Conservation (phyloP, 2,113 vertebrate species). For the Hiodon alosoides region DNA sequence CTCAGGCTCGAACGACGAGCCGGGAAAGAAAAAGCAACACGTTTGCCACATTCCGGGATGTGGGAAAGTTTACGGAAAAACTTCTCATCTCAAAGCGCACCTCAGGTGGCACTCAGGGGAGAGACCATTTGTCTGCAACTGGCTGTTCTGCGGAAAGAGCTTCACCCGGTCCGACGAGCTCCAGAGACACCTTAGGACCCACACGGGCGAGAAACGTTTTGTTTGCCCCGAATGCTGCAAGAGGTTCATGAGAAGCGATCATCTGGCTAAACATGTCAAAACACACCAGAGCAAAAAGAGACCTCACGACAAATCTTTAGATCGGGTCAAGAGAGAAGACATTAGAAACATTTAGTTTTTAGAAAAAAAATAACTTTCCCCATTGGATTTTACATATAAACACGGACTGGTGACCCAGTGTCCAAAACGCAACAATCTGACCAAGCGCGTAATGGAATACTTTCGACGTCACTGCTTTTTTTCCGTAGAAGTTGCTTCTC, state of each 20-base stretch:
- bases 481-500: not conserved
- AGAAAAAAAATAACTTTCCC: conserved; percentile 16
- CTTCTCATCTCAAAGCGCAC: conserved; percentile 95
- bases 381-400: conserved; percentile 14
- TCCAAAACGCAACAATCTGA: conserved; percentile 12
- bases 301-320: conserved; percentile 68
- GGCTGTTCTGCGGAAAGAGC: conserved; percentile 93
- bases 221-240: conserved; percentile 88
- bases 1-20: conserved; percentile 82
- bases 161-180: conserved; percentile 93
- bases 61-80: conserved; percentile 96
- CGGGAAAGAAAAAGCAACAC: conserved; percentile 95
- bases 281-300: conserved; percentile 94
- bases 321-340: conserved; percentile 85
- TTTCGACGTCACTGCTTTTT: not conserved
- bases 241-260: conserved; percentile 96
- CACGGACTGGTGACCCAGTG: conserved; percentile 51
- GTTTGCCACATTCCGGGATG: conserved; percentile 93
- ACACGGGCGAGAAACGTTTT: conserved; percentile 93
- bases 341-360: conserved; percentile 60
- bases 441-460: not conserved
- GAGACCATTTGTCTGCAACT: conserved; percentile 92
- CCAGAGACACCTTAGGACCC: conserved; percentile 92
- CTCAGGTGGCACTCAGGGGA: conserved; percentile 96
- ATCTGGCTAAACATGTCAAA: conserved; percentile 92